Evolutionary conservation across 1,140 invertebrate species (phyloP).

Genomic region (Lethrus apterus): DNA sequence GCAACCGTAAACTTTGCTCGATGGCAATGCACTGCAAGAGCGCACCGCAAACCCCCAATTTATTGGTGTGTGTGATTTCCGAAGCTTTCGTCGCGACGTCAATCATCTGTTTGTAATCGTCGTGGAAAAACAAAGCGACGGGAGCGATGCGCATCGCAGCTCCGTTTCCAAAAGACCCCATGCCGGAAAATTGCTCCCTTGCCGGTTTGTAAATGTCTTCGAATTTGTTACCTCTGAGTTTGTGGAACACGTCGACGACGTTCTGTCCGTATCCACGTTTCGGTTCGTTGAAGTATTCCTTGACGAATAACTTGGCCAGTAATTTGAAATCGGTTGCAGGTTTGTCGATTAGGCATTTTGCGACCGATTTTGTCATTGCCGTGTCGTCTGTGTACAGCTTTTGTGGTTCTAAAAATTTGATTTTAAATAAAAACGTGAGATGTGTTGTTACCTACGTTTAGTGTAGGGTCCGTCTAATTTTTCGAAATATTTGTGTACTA

Average conservation of each 20-base stretch:
- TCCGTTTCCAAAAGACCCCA: conserved; percentile 72
- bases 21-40: conserved; percentile 55
- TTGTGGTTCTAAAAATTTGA: conserved; percentile 45
- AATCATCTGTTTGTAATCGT: conserved; percentile 46
- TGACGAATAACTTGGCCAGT: conserved; percentile 57
- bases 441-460: conserved; percentile 43
- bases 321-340: conserved; percentile 50
- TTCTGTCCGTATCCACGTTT: conserved; percentile 59
- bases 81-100: conserved; percentile 47
- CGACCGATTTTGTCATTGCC: conserved; percentile 63
- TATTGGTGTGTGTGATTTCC: conserved; percentile 62
- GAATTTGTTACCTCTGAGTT: conserved; percentile 51
- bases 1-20: conserved; percentile 44
- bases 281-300: conserved; percentile 57
- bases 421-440: conserved; percentile 1
- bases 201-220: conserved; percentile 58
- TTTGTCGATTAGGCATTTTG: conserved; percentile 55
- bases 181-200: conserved; percentile 60
- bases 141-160: conserved; percentile 70
- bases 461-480: conserved; percentile 50
- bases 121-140: conserved; percentile 56
- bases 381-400: conserved; percentile 71
- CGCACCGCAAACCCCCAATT: conserved; percentile 59
- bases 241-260: conserved; percentile 57
- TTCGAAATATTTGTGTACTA: conserved; percentile 53